phyloP scores from a whole-genome alignment of 2,888 invertebrate genomes.

The Lucinisca nassula region DNA sequence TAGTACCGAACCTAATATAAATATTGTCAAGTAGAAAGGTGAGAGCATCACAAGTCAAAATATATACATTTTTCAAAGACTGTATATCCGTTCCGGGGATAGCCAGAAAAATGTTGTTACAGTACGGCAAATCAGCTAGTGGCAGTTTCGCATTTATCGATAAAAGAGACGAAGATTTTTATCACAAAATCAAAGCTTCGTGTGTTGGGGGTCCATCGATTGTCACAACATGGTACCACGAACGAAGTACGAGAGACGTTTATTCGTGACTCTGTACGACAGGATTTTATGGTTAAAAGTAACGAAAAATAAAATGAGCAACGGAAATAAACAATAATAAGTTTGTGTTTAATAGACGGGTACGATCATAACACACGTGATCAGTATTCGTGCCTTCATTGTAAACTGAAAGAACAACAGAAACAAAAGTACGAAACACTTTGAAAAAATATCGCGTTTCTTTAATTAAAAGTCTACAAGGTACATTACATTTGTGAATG shows the following conservation, averaged over 20 bases:
- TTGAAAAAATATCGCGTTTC: background rate
- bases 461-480: background rate
- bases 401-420: background rate
- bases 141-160: slow-evolving; percentile 31
- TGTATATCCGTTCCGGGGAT: slow-evolving; percentile 20
- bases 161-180: slow-evolving; percentile 21
- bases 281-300: slow-evolving; percentile 49
- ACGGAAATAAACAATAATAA: slow-evolving; percentile 35
- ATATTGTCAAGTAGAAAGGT: too few species aligned
- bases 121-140: background rate
- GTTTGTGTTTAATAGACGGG: slow-evolving; percentile 50
- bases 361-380: background rate
- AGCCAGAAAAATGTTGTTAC: slow-evolving; percentile 16
- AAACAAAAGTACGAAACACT: background rate
- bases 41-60: background rate
- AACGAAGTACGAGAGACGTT: slow-evolving; percentile 19
- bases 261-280: slow-evolving; percentile 26
- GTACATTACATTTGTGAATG: slow-evolving; percentile 32
- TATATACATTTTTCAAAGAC: slow-evolving; percentile 25
- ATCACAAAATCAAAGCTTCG: slow-evolving; percentile 27
- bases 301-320: slow-evolving; percentile 39
- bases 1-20: too few species aligned
- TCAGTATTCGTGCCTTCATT: background rate
- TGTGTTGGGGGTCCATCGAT: slow-evolving; percentile 36
- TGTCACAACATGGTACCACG: slow-evolving; percentile 31